Evolutionary conservation across 2,797 vertebrate species (phyloP), one percentile per base, ranked within the genome.

Genomic region (Perodicticus potto): DNA sequence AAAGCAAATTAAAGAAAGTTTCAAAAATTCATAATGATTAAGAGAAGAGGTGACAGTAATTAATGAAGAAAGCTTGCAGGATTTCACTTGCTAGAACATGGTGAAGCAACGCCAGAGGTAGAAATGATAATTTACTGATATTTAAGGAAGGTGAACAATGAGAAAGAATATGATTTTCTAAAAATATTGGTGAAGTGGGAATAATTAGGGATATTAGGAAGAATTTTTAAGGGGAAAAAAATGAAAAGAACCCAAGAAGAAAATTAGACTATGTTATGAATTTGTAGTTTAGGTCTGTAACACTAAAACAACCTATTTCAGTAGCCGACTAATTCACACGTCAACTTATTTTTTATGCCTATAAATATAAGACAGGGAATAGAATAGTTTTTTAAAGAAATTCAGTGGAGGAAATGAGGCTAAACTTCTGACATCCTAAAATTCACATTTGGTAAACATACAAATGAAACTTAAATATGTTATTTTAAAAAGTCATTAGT

Each of bases 1-100:
- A 96, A 92, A 19, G n/a, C 77, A 96, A 97, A 98, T 96, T 96
- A 97, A 95, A 84, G 76, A 91, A 96, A 93, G 73, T 94, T 96
- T 96, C 59, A 89, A 96, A 96, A 96, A 96, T 95, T 95, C 59
- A 92, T 91, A 96, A 96, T 4, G 14, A 91, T 97, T 96, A 86
- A 86, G 86, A 94, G 59, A 86, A 86, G 86, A 94, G 59, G 40
- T 95, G 77, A 92, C 49, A 91, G 83, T 96, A 96, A 96, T 97
- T 96, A 97, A 97, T 92, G 91, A 97, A 95, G 87, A 97, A 97
- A 94, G 57, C 59, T 88, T 95, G 78, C 43, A 92, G 77, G 34
- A 83, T 91, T 57, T 97, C 72, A 93, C 80, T 40, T 89, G 91
- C 53, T 92, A 85, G 83, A 80, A 91, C 72, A 85, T 37, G 16